These are phyloP conservation scores for Coregonus sp. DNA, from an alignment of 2,797 vertebrate species.

Conservation along the genomic window DNA sequence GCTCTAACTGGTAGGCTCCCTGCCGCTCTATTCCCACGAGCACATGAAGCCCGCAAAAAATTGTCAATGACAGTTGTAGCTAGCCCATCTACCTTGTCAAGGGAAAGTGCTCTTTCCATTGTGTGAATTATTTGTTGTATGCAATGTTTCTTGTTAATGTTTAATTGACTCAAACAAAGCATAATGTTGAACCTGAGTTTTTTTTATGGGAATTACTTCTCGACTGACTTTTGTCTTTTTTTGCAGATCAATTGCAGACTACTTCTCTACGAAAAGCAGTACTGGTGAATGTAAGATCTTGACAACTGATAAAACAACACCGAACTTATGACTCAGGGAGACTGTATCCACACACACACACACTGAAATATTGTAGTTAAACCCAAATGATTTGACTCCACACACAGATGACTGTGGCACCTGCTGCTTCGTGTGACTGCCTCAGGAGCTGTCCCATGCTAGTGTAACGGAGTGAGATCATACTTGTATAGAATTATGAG, in stretches of 20 bases:
- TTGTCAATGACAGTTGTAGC: too few relatives aligned
- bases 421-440: not conserved
- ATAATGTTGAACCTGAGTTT: not conserved
- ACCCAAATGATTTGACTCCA: not conserved
- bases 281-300: conserved; percentile 47
- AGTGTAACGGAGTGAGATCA: not conserved
- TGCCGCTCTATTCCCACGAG: too few relatives aligned
- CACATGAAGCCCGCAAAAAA: too few relatives aligned
- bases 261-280: conserved; percentile 37
- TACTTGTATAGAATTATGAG: conserved; percentile 37
- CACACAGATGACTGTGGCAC: not conserved
- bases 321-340: too few relatives aligned
- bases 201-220: not conserved
- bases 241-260: conserved; percentile 44
- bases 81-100: too few relatives aligned
- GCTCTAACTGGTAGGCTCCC: too few relatives aligned
- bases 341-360: not conserved
- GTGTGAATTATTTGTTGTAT: not conserved
- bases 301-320: too few relatives aligned
- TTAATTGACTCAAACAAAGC: not conserved
- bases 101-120: not conserved
- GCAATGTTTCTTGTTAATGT: not conserved
- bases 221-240: not conserved
- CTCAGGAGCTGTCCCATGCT: not conserved
- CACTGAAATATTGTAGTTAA: not conserved